Evolutionary conservation across 2,888 invertebrate species (phyloP).

Genomic region (Electrophaes corylata): DNA sequence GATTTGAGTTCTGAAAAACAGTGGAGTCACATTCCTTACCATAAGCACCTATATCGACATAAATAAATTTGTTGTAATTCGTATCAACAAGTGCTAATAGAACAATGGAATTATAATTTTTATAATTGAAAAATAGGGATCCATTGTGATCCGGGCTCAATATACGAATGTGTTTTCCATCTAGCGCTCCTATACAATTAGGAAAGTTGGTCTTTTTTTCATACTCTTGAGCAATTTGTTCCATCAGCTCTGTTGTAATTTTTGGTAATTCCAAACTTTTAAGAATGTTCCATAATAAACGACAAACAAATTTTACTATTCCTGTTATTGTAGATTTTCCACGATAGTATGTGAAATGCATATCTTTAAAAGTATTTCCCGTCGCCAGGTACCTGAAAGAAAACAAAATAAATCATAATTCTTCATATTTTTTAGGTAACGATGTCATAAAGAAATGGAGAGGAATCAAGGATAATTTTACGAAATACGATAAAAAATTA

Average conservation of each 20-base stretch:
- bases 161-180: conserved; percentile 33
- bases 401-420: conserved; percentile 28
- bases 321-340: conserved; percentile 7
- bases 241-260: no score
- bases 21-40: conserved; percentile 43
- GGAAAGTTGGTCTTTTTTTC: no score
- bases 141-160: conserved; percentile 24
- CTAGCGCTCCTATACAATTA: conserved; percentile 29
- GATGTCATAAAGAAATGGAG: conserved; percentile 35
- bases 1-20: conserved; percentile 41
- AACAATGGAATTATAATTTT: conserved; percentile 29
- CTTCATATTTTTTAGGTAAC: not conserved
- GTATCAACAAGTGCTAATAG: conserved; percentile 28
- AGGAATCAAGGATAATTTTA: conserved; percentile 39
- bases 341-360: conserved; percentile 9
- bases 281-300: conserved; percentile 18
- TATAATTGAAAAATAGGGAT: conserved; percentile 36
- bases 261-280: not conserved
- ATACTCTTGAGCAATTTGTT: no score
- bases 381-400: conserved; percentile 13
- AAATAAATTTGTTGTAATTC: conserved; percentile 18
- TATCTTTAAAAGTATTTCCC: conserved; percentile 10
- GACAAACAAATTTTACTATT: conserved; percentile 21
- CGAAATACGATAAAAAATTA: conserved; percentile 42
- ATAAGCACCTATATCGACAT: conserved; percentile 28